A percentile compares a stretch with the other conserved stretches of the same genome.
Evolutionary conservation across 2,113 vertebrate species (phyloP).

Genomic region (Labeo rohita): DNA sequence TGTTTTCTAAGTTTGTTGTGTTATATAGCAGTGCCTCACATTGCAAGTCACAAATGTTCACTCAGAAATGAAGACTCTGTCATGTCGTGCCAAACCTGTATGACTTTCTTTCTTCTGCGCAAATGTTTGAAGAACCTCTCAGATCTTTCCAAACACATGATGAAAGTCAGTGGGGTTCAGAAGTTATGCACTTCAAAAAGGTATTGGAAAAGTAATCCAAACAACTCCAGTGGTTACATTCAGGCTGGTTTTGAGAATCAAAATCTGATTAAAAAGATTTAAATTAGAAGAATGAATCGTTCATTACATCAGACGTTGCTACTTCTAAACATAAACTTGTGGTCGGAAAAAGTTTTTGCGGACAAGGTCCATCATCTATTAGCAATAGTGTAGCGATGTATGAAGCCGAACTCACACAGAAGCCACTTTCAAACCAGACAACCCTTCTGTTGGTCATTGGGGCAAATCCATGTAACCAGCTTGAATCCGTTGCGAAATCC

Average conservation of each 20-base stretch:
- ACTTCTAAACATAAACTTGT: not conserved
- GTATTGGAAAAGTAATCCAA: not conserved
- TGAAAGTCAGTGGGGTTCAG: not conserved
- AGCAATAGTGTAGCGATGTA: not conserved
- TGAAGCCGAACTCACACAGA: not conserved
- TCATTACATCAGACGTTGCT: not conserved
- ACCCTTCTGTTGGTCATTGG: not conserved
- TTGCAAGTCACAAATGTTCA: not conserved
- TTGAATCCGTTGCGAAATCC: not conserved
- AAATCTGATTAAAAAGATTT: not conserved
- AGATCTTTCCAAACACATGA: not conserved
- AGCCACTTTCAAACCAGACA: not conserved
- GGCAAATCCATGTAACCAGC: not conserved
- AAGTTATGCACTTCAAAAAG: not conserved
- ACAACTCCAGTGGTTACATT: not conserved
- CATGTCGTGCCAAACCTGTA: not conserved
- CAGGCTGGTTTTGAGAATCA: not conserved
- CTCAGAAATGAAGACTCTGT: not conserved
- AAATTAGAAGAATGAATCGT: not conserved
- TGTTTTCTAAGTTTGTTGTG: not conserved
- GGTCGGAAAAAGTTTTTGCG: not conserved
- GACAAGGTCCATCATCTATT: not conserved
- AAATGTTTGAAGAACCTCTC: not conserved
- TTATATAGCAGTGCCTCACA: not conserved
- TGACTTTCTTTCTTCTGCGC: not conserved